Base-by-base conservation (phyloP, 2,113 vertebrate species). In the Hypanus sabinus region DNA sequence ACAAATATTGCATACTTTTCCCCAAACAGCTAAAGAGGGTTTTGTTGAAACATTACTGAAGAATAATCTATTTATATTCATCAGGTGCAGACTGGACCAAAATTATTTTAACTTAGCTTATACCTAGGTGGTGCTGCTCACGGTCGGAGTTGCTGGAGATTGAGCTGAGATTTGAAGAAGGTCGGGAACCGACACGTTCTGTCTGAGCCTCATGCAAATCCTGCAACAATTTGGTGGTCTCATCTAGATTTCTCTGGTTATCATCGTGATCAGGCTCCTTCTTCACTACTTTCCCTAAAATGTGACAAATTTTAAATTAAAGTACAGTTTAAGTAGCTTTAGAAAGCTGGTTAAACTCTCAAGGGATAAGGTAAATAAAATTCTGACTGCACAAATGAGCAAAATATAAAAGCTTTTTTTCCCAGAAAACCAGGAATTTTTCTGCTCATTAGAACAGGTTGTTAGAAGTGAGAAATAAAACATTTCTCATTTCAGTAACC, bases 131-230 rank as follows among this genome's bases (percentile, higher is more conserved):
- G 94, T 99, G 99, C 73, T 98, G 98, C 94, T 99, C 98, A 94
- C 98, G 97, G 95, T 99, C 98, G 0, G 99, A 99, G 27, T 98
- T 94, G 88, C 99, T 99, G 94, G 99, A 99, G 94, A 99, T 97
- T 6, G 99, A 99, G 94, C 98, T 99, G 95, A 99, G 96, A 95
- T 99, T 99, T 87, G 99, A 99, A 0, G 99, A 98, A 0, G 98
- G 98, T 94, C 98, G 97, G 71, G 98, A 99, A 94, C 98, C 98
- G 5, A 98, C 98, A 55, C 98, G 96, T 88, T 99, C 99, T 0
- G 97, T 97, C 95, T 99, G 98, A 0, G 97, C 97, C 55, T 99
- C 98, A 71, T 99, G 98, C 94, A 99, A 98, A 94, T 99, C 99
- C 96, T 99, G 99, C 71, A 99, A 95, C 30, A 99, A 97, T 95